Percentiles rank a stretch among this genome's conserved stretches.
Evolutionary conservation across 2,797 vertebrate species (phyloP).

Genomic region (Chrysolophus pictus): DNA sequence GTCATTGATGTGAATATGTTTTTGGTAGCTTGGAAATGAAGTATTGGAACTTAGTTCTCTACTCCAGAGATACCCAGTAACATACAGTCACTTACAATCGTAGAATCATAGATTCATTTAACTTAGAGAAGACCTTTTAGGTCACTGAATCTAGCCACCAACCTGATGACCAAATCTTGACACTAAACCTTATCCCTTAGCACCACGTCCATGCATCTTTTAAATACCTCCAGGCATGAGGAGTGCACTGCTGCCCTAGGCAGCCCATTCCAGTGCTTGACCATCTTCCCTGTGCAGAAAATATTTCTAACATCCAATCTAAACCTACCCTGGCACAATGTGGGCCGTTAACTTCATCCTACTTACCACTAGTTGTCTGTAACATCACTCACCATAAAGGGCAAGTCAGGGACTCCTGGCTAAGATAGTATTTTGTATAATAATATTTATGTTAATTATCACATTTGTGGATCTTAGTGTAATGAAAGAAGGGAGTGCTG

Average conservation of each 20-base stretch:
- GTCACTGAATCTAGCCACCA: not conserved
- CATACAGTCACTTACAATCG: not conserved
- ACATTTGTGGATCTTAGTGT: not conserved
- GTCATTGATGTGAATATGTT: not conserved
- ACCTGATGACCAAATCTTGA: not conserved
- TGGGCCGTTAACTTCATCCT: not conserved
- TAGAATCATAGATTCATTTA: not conserved
- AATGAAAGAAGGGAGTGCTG: not conserved
- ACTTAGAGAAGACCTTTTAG: not conserved
- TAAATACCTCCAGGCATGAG: not conserved
- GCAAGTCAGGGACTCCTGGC: not conserved
- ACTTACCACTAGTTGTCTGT: not conserved
- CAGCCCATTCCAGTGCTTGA: not conserved
- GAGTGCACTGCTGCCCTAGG: not conserved
- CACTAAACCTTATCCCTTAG: not conserved
- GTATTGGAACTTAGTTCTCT: not conserved
- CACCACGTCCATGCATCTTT: not conserved
- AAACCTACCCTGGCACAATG: not conserved
- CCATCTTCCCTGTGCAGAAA: not conserved
- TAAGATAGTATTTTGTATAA: not conserved
- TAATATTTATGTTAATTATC: not conserved
- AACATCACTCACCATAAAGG: not conserved
- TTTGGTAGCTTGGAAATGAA: not conserved
- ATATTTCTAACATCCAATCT: not conserved
- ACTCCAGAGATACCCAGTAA: not conserved